phyloP scores from a whole-genome alignment of 2,888 invertebrate species.

The Pemphredon lugubris region DNA sequence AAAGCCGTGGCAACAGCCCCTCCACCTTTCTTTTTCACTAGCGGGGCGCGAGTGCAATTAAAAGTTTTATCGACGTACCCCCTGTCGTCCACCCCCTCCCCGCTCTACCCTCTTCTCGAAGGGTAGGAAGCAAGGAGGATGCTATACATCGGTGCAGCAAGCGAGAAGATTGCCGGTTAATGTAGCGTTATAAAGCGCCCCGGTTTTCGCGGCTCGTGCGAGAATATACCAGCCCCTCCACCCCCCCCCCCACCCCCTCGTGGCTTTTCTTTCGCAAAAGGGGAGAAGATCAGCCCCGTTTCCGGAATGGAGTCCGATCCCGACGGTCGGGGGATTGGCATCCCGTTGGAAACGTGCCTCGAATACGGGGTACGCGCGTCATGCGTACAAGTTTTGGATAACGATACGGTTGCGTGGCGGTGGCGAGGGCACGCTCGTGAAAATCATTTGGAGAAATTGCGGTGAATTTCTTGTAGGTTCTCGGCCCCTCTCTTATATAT shows the following conservation, averaged over 20 bases:
- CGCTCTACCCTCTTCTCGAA: constrained; percentile 18
- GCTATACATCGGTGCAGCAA: constrained; percentile 44
- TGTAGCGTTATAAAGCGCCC: constrained; percentile 71
- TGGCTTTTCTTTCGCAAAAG: constrained; percentile 23
- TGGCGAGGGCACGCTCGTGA: neutral
- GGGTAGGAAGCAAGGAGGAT: constrained; percentile 33
- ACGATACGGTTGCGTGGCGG: no score
- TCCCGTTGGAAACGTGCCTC: constrained; percentile 49
- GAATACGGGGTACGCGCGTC: constrained; percentile 39
- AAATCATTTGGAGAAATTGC: neutral
- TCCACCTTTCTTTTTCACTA: constrained; percentile 15
- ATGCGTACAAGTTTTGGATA: neutral
- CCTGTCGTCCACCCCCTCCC: constrained; percentile 15
- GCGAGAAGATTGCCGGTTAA: constrained; percentile 73
- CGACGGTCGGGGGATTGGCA: constrained; percentile 36
- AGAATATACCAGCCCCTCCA: constrained; percentile 30
- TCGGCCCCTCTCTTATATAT: no score
- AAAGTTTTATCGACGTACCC: constrained; percentile 75
- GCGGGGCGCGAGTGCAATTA: constrained; percentile 69
- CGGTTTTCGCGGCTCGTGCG: constrained; percentile 57
- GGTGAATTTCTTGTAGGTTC: neutral
- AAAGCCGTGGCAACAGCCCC: constrained; percentile 1
- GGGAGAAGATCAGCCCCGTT: constrained; percentile 26
- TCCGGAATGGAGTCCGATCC: constrained; percentile 37
- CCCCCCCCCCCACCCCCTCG: neutral